phyloP scores from a whole-genome alignment of 2,888 invertebrate species.

The Parascotia fuliginaria region DNA sequence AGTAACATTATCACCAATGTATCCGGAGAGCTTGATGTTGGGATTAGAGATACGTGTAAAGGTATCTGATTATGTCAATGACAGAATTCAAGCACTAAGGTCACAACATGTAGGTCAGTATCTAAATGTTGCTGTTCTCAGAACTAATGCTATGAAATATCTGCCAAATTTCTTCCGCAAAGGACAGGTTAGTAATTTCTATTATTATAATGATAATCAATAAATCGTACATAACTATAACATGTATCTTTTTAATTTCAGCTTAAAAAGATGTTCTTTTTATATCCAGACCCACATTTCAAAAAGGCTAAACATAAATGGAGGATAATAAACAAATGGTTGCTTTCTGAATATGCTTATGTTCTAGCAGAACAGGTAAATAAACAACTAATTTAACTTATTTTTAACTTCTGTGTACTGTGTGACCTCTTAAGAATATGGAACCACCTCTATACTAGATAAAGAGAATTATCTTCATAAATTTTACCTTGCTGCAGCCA shows the following conservation, averaged over 20 bases:
- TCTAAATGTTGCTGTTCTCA: conserved; percentile 96
- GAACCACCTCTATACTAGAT: too few species aligned
- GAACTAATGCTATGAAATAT: conserved; percentile 99
- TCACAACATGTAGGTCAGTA: conserved; percentile 90
- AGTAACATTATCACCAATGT: conserved; percentile 96
- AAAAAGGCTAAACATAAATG: conserved; percentile 99
- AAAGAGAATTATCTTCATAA: too few species aligned
- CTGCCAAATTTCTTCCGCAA: conserved; percentile 98
- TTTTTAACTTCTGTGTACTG: too few species aligned
- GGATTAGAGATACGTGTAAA: conserved; percentile 99
- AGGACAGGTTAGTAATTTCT: conserved; percentile 88
- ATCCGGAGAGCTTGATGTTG: conserved; percentile 94
- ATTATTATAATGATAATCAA: background rate
- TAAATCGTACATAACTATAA: too few species aligned
- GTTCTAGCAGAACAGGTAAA: conserved; percentile 92
- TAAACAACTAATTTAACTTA: too few species aligned
- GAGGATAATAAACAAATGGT: conserved; percentile 97
- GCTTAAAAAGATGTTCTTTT: conserved; percentile 98
- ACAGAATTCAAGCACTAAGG: conserved; percentile 95
- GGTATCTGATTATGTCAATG: conserved; percentile 99
- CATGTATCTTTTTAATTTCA: too few species aligned
- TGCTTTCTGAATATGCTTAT: conserved; percentile 99
- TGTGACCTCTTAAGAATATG: too few species aligned
- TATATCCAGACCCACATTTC: conserved; percentile 99
- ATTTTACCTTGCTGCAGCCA: too few species aligned